These are phyloP conservation scores for Lycaena phlaeas DNA, from an alignment of 2,888 invertebrate genomes.

Conservation along the genomic window DNA sequence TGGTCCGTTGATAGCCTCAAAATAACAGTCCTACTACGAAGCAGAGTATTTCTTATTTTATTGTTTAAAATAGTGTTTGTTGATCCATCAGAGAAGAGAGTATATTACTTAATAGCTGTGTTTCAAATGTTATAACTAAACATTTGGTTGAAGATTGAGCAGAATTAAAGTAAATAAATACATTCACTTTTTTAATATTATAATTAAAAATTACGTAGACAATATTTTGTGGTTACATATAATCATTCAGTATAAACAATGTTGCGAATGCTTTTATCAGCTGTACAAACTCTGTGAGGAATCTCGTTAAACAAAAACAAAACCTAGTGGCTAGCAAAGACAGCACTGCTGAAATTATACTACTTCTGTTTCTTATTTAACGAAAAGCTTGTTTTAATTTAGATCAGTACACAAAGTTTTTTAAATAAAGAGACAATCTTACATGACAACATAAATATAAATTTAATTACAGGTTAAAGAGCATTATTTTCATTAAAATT, in stretches of 20 bases:
- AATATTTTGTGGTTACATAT: constrained; percentile 70
- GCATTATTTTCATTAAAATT: constrained; percentile 16
- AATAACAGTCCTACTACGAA: too few relatives aligned
- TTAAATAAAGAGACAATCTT: constrained; percentile 37
- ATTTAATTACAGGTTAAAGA: constrained; percentile 8
- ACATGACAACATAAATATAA: constrained; percentile 47
- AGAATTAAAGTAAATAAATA: constrained; percentile 13
- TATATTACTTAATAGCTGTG: too few relatives aligned
- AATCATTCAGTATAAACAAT: constrained; percentile 67
- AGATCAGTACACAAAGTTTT: constrained; percentile 47
- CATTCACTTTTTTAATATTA: constrained; percentile 44
- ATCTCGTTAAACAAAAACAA: constrained; percentile 25
- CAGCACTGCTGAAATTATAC: constrained; percentile 33
- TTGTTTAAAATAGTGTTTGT: too few relatives aligned
- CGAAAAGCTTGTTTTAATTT: constrained; percentile 46
- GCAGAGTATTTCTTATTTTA: too few relatives aligned
- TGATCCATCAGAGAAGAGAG: too few relatives aligned
- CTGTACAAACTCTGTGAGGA: constrained; percentile 27
- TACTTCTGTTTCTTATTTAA: constrained; percentile 38
- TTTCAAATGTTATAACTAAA: too few relatives aligned
- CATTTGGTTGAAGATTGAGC: too few relatives aligned
- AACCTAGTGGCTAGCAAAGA: constrained; percentile 33
- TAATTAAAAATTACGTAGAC: constrained; percentile 66
- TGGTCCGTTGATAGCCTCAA: too few relatives aligned
- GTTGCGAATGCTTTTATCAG: constrained; percentile 51